Percentiles rank a stretch among this genome's conserved stretches.
Conservation (phyloP, 1,140 invertebrate genomes). For the Mactra quadrangularis region DNA sequence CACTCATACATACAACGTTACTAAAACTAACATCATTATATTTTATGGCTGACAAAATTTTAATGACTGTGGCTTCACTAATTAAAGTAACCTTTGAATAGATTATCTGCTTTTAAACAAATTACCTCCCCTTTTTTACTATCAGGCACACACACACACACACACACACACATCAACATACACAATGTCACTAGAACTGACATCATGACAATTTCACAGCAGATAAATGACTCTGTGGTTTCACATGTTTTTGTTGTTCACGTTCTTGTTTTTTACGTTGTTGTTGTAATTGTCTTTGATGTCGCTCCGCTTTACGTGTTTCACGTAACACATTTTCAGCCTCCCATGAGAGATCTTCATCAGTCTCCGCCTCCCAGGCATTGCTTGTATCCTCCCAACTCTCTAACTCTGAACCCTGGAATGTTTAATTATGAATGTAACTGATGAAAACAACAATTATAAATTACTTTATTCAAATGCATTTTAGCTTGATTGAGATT, state of each 20-base stretch:
- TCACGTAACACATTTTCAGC: slow-evolving; percentile 73
- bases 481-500: no score
- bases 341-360: slow-evolving; percentile 74
- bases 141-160: no score
- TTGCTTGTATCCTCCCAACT: slow-evolving; percentile 72
- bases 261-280: slow-evolving; percentile 71
- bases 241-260: slow-evolving; percentile 50
- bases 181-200: no score
- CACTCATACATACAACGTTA: no score
- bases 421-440: slow-evolving; percentile 3
- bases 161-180: no score
- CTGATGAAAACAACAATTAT: not conserved
- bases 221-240: slow-evolving; percentile 27
- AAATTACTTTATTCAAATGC: not conserved
- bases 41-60: no score
- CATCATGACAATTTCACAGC: slow-evolving; percentile 48
- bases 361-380: slow-evolving; percentile 68
- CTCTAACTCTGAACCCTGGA: slow-evolving; percentile 71
- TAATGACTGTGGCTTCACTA: no score
- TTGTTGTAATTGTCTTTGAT: slow-evolving; percentile 68
- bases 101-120: no score
- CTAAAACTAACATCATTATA: no score
- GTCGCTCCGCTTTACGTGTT: slow-evolving; percentile 67
- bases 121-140: no score
- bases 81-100: no score